Evolutionary conservation across 2,888 invertebrate genomes (phyloP).

Genomic region (Heliconius erato): DNA sequence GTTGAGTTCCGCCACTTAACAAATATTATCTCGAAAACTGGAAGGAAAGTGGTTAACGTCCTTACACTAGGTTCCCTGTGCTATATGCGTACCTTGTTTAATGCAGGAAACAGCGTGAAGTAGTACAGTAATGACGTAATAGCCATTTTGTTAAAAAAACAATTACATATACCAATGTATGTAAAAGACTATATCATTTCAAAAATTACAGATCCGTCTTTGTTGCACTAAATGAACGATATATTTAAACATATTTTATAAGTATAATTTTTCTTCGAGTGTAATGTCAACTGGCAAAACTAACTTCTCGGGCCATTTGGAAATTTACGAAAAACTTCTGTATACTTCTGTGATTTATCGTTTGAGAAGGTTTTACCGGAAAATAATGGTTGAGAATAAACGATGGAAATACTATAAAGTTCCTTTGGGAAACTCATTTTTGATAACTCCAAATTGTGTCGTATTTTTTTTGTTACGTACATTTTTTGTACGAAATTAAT

Average conservation of each 20-base stretch:
- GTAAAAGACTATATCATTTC: too few species aligned
- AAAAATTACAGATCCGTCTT: too few species aligned
- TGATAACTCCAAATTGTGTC: neutral
- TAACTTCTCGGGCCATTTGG: conserved; percentile 36
- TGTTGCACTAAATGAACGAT: neutral
- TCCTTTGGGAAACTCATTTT: neutral
- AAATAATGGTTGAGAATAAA: conserved; percentile 21
- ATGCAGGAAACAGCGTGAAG: too few species aligned
- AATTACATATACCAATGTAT: too few species aligned
- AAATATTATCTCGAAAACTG: too few species aligned
- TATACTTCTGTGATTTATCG: conserved; percentile 40
- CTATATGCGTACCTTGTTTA: too few species aligned
- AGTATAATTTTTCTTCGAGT: conserved; percentile 14
- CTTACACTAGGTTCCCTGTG: too few species aligned
- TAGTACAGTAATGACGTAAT: too few species aligned
- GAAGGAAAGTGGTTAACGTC: too few species aligned
- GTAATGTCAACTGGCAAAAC: conserved; percentile 20
- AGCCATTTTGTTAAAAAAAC: too few species aligned
- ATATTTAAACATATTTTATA: neutral
- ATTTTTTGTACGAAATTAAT: neutral
- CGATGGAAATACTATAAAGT: conserved; percentile 1
- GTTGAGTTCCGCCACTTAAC: too few species aligned
- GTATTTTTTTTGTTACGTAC: neutral
- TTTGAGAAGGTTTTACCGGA: conserved; percentile 18
- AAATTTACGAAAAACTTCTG: conserved; percentile 39